These are phyloP conservation scores for Lycia hirtaria DNA, from an alignment of 2,888 invertebrate genomes.

Conservation along the genomic window DNA sequence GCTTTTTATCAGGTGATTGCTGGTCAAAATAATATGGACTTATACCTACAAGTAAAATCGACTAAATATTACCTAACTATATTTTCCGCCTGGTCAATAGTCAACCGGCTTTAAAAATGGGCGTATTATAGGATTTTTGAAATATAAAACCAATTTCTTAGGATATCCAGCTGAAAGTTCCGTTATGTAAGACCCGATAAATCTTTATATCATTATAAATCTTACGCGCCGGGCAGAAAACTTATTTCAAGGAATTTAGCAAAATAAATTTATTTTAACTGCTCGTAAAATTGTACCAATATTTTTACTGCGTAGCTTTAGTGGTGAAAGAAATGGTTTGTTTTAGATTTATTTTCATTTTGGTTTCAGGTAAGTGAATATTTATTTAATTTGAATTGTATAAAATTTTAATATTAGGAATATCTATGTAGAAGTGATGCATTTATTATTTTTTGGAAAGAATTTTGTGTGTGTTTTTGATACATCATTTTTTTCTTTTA, in stretches of 20 bases:
- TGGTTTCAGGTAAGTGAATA: constrained; percentile 7
- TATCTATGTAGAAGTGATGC: no score
- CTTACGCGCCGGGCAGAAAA: constrained; percentile 15
- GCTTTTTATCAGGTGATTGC: no score
- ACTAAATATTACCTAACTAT: no score
- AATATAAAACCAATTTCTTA: constrained; percentile 5
- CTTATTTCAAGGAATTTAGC: constrained; percentile 14
- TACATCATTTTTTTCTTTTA: no score
- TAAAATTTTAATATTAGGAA: not conserved
- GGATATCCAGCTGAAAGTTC: not conserved
- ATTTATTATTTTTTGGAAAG: no score
- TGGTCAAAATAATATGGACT: no score
- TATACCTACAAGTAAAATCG: no score
- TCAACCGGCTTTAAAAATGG: not conserved
- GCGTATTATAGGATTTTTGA: not conserved
- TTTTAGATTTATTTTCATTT: constrained; percentile 9
- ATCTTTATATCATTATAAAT: constrained; percentile 27
- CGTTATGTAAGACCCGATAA: constrained; percentile 9
- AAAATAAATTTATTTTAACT: constrained; percentile 29
- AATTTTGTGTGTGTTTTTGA: no score
- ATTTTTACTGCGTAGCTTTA: constrained; percentile 4
- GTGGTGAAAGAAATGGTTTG: constrained; percentile 16
- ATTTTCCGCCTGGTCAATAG: not conserved
- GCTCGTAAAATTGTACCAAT: constrained; percentile 19
- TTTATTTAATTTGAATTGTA: not conserved